These are phyloP conservation scores for Drosophila algonquin DNA, from an alignment of 2,888 invertebrate species.

Conservation along the genomic window DNA sequence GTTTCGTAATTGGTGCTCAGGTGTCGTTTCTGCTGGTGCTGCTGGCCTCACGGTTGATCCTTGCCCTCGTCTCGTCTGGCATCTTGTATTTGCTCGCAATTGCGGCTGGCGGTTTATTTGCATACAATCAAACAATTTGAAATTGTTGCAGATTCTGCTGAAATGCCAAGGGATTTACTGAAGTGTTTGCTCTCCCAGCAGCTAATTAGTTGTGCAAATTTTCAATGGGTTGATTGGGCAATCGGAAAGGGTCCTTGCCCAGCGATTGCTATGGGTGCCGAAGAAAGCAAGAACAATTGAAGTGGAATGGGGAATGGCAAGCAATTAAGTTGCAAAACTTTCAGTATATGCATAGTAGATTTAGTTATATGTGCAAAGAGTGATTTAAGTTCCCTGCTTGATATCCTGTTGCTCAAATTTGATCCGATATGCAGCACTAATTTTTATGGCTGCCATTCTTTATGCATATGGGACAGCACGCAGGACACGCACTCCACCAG, in stretches of 20 bases:
- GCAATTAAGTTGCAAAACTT: not conserved
- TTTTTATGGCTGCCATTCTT: slow-evolving; percentile 20
- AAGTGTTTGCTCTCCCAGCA: slow-evolving; percentile 32
- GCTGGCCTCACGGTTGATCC: slow-evolving; percentile 13
- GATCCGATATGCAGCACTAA: slow-evolving; percentile 1
- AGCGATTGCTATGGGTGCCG: no score
- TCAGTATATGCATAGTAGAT: not conserved
- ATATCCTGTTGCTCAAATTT: not conserved
- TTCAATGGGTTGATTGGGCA: slow-evolving; percentile 24
- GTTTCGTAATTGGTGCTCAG: slow-evolving; percentile 58
- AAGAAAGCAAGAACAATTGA: no score
- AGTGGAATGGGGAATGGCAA: not conserved
- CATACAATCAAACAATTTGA: slow-evolving; percentile 65
- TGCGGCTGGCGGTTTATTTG: slow-evolving; percentile 59
- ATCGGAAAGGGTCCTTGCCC: not conserved
- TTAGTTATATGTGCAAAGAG: no score
- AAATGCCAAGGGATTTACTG: slow-evolving; percentile 26
- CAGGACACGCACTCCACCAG: not conserved
- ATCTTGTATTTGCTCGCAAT: slow-evolving; percentile 26
- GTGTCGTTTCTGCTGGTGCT: slow-evolving; percentile 29
- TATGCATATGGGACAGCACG: slow-evolving; percentile 21
- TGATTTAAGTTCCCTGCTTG: not conserved
- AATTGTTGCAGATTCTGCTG: slow-evolving; percentile 32
- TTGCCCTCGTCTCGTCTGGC: slow-evolving; percentile 1
- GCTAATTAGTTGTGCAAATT: slow-evolving; percentile 58